Evolutionary conservation across 1,140 invertebrate genomes (phyloP).

Genomic region (Cepaea nemoralis): DNA sequence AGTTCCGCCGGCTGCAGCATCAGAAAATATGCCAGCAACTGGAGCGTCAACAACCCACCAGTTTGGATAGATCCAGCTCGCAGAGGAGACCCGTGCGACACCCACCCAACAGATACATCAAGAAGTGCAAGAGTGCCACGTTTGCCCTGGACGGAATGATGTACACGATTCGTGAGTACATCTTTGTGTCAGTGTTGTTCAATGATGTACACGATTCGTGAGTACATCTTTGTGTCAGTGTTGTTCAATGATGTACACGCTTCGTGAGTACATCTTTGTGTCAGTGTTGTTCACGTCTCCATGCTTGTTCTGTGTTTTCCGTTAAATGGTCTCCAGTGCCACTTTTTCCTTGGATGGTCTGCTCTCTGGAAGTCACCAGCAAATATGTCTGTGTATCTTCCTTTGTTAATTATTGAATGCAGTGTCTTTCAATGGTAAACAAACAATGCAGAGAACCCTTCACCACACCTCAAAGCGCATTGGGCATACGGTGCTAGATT

Average conservation of each 20-base stretch:
- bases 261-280: slow-evolving; percentile 26
- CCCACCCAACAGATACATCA: slow-evolving; percentile 28
- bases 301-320: no score
- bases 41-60: not conserved
- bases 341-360: no score
- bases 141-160: slow-evolving; percentile 35
- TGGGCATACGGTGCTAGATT: no score
- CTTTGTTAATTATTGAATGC: no score
- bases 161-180: slow-evolving; percentile 35
- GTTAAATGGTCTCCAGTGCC: no score
- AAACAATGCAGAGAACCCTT: no score
- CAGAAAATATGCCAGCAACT: slow-evolving; percentile 4
- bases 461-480: no score
- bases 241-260: slow-evolving; percentile 28
- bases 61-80: slow-evolving; percentile 5
- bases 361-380: no score
- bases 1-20: slow-evolving; percentile 28
- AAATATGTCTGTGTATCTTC: no score
- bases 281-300: not conserved
- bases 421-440: no score
- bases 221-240: slow-evolving; percentile 3
- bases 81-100: not conserved
- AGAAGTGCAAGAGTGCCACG: slow-evolving; percentile 39
- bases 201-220: slow-evolving; percentile 34
- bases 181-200: not conserved